Evolutionary conservation across 2,888 invertebrate species (phyloP).

Genomic region (Steinernema scapterisci): DNA sequence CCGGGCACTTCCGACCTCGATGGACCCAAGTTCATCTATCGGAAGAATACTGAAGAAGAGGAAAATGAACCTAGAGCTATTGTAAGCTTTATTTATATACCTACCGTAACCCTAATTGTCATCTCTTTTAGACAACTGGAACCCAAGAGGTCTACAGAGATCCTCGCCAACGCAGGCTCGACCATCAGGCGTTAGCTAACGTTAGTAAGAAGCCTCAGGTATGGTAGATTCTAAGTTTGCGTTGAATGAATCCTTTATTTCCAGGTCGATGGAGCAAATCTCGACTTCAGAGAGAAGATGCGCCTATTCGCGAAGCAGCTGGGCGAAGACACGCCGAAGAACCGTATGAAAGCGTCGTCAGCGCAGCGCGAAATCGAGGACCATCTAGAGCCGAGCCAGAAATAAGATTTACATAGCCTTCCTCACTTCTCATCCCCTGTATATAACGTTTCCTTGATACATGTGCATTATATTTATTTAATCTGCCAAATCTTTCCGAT

Average conservation of each 20-base stretch:
- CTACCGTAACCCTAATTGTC: not conserved
- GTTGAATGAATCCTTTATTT: not conserved
- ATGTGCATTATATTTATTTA: conserved; percentile 28
- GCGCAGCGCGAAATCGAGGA: conserved; percentile 89
- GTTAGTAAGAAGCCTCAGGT: conserved; percentile 43
- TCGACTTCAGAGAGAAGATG: conserved; percentile 98
- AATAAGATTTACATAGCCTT: not conserved
- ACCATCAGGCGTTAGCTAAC: conserved; percentile 48
- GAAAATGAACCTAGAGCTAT: conserved; percentile 42
- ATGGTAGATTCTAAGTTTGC: not conserved
- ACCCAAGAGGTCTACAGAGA: conserved; percentile 91
- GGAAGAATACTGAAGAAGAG: conserved; percentile 31
- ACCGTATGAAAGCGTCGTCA: conserved; percentile 91
- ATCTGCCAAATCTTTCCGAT: conserved; percentile 29
- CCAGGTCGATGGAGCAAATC: conserved; percentile 75
- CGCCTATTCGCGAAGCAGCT: conserved; percentile 97
- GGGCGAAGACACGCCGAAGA: conserved; percentile 87
- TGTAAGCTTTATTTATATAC: not conserved
- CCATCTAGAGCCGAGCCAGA: conserved; percentile 20
- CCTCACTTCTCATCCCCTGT: conserved; percentile 5
- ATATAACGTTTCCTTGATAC: not conserved
- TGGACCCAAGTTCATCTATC: conserved; percentile 19
- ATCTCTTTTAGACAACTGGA: conserved; percentile 79
- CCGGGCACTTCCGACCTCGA: conserved; percentile 13
- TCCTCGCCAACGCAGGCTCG: conserved; percentile 73